These are phyloP conservation scores for Marcusenius ussheri DNA, from an alignment of 2,113 vertebrate genomes.

Conservation along the genomic window DNA sequence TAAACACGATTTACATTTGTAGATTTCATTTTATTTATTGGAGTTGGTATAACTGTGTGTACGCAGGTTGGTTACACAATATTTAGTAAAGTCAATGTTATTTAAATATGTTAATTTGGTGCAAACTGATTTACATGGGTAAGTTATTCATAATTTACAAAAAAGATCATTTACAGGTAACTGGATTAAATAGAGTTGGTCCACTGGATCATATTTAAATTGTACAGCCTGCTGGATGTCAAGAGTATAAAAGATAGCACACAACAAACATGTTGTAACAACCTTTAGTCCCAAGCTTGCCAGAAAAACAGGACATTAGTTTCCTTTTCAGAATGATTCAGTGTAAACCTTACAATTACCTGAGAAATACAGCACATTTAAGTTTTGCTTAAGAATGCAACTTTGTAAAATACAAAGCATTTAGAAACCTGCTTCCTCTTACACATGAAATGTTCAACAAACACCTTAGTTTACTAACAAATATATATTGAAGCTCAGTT, in stretches of 20 bases:
- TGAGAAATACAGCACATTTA: too few species aligned
- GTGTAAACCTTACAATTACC: too few species aligned
- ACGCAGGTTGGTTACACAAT: not conserved
- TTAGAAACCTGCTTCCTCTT: too few species aligned
- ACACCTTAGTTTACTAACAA: not conserved
- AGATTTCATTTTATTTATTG: too few species aligned
- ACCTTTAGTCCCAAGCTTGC: not conserved
- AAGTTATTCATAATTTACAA: not conserved
- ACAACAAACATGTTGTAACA: not conserved
- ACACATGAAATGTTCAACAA: too few species aligned
- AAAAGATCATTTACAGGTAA: not conserved
- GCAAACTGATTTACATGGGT: not conserved
- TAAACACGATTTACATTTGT: too few species aligned
- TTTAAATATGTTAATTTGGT: not conserved
- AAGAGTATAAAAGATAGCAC: not conserved
- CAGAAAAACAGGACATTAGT: too few species aligned
- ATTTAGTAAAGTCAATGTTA: not conserved
- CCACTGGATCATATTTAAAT: not conserved
- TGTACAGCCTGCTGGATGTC: not conserved
- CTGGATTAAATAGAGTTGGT: too few species aligned
- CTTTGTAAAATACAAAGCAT: too few species aligned
- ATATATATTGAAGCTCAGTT: not conserved
- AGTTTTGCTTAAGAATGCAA: too few species aligned
- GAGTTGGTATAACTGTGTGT: too few species aligned
- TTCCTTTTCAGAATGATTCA: too few species aligned